These are phyloP conservation scores for Zootermopsis nevadensis DNA, from an alignment of 2,888 invertebrate genomes.

Conservation along the genomic window DNA sequence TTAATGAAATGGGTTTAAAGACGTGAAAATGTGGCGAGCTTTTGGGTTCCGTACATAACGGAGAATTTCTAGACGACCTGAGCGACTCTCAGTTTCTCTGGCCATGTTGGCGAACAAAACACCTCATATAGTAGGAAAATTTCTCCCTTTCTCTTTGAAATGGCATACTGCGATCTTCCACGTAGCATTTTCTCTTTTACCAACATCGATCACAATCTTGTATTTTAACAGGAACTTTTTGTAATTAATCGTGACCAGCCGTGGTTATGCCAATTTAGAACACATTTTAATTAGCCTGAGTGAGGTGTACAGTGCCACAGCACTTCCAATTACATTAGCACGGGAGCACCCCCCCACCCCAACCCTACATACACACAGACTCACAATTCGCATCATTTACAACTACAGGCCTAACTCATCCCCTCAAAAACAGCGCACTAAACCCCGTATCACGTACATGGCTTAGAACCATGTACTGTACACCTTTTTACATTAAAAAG, in stretches of 20 bases:
- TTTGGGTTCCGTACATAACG: too few species aligned
- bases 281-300: conserved; percentile 6
- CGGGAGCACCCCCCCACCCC: not conserved
- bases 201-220: not conserved
- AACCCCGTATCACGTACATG: not conserved
- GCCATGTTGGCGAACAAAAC: too few species aligned
- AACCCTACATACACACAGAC: not conserved
- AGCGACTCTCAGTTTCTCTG: too few species aligned
- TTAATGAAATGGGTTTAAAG: too few species aligned
- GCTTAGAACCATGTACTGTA: not conserved
- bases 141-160: not conserved
- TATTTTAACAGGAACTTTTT: not conserved
- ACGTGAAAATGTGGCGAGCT: too few species aligned
- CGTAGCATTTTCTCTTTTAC: not conserved
- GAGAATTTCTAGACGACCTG: too few species aligned
- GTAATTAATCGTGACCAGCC: not conserved
- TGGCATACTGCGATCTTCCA: not conserved
- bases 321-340: conserved; percentile 8
- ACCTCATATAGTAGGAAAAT: too few species aligned
- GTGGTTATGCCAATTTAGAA: conserved; percentile 5
- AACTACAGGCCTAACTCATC: not conserved
- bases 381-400: not conserved
- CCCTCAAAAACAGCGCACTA: not conserved
- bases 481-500: not conserved
- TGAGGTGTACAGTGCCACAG: not conserved